Conservation (phyloP, 2,797 vertebrate genomes). For the Hoplostethus atlanticus region DNA sequence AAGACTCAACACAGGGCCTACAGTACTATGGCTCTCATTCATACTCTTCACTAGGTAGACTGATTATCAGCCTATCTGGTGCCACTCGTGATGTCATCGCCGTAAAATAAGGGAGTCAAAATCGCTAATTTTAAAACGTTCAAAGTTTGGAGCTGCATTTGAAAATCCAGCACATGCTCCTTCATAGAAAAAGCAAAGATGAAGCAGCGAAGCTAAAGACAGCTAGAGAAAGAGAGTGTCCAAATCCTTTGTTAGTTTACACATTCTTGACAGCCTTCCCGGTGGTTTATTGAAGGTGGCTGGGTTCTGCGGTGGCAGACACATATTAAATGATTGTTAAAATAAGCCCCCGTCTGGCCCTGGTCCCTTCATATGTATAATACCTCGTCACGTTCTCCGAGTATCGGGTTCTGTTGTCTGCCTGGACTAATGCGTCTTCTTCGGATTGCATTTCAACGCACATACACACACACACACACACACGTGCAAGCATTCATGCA, state of each 20-base stretch:
- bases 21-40: conserved; percentile 18
- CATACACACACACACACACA: conserved; percentile 34
- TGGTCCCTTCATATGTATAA: conserved; percentile 35
- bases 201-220: neutral
- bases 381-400: conserved; percentile 45
- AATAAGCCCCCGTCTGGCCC: conserved; percentile 67
- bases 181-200: conserved; percentile 14
- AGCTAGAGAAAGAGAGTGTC: conserved; percentile 11
- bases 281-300: conserved; percentile 71
- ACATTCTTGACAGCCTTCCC: conserved; percentile 75
- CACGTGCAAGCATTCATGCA: conserved; percentile 32
- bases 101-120: conserved; percentile 36
- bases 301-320: conserved; percentile 62
- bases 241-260: conserved; percentile 66
- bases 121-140: conserved; percentile 26
- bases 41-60: neutral
- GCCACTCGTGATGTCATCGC: conserved; percentile 12
- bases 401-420: conserved; percentile 67
- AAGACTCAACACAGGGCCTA: conserved; percentile 20
- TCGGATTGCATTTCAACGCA: conserved; percentile 43
- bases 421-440: conserved; percentile 58
- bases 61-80: conserved; percentile 22
- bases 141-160: conserved; percentile 26
- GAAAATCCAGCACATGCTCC: conserved; percentile 18
- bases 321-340: conserved; percentile 77